Evolutionary conservation across 2,888 invertebrate species (phyloP), one percentile per base, ranked within the genome.

Genomic region (Adelphocoris suturalis): DNA sequence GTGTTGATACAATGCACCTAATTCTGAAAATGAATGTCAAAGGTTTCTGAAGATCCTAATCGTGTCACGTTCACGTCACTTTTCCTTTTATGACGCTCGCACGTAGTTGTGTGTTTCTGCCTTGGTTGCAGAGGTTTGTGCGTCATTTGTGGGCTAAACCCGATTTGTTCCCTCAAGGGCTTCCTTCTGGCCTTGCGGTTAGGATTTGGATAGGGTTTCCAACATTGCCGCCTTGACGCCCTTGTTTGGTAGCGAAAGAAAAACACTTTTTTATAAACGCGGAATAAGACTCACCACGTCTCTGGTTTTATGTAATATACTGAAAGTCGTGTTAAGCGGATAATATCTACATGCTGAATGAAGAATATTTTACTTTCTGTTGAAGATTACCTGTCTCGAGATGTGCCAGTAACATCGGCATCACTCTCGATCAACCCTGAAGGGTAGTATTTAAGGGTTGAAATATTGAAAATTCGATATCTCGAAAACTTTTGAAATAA

Each of bases 181-280:
- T 82, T 82, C 82, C 27, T 47, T 14, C 52, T 48, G 82, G 82
- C 82, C 82, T 82, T 82, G 82, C 82, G 82, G 82, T 82, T 82
- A 23, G 82, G 47, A 82, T 82, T 52, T 52, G 82, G 82, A 82
- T 82, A 82, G 27, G 82, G 82, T 82, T 82, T 82, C 82, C 47
- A 82, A 3, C 52, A 27, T 52, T 48, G 52, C 52, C 11, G 23
- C 47, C 13, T 52, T 52, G 52, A 82, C 82, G 82, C 52, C 82
- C 52, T 82, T 82, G 37, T 37, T 37, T 4, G 37, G 37, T 7
- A 37, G 37, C 46, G 37, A 23, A 19, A 2, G 68, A 61, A 68
- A 68, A 68, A 27, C 19, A 68, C 68, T 23, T 68, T 68, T 68
- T 68, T 68, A 23, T 11, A 68, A 68, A 68, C 23, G 13, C 68